These are phyloP conservation scores for Lerista edwardsae DNA, from an alignment of 2,797 vertebrate genomes.

Conservation along the genomic window DNA sequence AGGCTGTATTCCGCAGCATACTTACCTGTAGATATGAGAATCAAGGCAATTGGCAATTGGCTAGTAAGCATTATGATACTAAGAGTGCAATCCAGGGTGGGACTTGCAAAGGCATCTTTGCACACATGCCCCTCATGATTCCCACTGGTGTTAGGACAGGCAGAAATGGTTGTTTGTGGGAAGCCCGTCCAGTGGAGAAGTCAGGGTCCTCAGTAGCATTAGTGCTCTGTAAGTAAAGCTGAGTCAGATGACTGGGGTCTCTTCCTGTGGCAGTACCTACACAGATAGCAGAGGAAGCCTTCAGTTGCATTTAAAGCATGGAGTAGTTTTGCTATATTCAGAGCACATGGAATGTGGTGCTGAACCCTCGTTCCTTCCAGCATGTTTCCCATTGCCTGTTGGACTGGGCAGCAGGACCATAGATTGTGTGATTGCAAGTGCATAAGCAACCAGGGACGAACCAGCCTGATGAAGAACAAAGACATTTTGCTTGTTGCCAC, in stretches of 20 bases:
- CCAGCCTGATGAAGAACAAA: slow-evolving; percentile 17
- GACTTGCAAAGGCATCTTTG: no score
- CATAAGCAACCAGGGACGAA: background rate
- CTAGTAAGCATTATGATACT: background rate
- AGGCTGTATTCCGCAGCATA: no score
- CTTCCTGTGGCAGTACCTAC: background rate
- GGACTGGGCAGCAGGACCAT: background rate
- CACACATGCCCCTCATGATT: background rate
- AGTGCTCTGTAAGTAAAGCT: background rate
- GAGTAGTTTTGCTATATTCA: background rate
- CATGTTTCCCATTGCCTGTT: background rate
- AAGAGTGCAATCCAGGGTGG: background rate
- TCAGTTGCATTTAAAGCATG: background rate
- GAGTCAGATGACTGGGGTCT: background rate
- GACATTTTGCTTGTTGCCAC: background rate
- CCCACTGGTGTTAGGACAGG: background rate
- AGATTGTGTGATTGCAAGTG: background rate
- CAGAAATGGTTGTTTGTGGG: background rate
- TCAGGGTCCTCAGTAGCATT: background rate
- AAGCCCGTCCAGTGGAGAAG: background rate
- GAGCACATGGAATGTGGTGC: background rate
- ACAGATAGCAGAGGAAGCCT: background rate
- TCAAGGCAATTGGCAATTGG: background rate
- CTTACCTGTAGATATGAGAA: background rate
- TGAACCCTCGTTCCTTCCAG: background rate